These are phyloP conservation scores for Myopa testacea DNA, from an alignment of 2,888 invertebrate genomes.

Conservation along the genomic window DNA sequence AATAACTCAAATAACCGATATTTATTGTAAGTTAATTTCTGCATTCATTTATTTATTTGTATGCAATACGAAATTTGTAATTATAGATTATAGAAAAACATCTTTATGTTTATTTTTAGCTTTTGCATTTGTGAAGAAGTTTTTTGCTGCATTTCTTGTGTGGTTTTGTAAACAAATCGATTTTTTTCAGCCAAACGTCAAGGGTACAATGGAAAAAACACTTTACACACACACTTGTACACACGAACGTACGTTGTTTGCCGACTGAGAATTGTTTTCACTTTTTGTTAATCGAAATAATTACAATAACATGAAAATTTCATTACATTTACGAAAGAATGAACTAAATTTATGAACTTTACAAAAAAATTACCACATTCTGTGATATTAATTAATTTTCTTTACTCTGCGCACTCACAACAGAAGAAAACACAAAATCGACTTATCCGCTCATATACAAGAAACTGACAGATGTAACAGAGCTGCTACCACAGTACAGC, in stretches of 20 bases:
- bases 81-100: background rate
- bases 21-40: background rate
- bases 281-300: background rate
- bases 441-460: background rate
- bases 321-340: background rate
- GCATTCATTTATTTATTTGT: background rate
- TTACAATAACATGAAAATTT: background rate
- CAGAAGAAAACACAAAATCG: background rate
- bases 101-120: background rate
- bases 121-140: background rate
- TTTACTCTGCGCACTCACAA: background rate
- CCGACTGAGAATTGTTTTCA: slow-evolving; percentile 27
- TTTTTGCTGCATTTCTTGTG: too few species aligned
- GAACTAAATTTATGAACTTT: slow-evolving; percentile 10
- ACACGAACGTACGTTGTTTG: slow-evolving; percentile 1
- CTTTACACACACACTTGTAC: slow-evolving; percentile 13
- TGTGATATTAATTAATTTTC: background rate
- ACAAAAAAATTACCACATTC: background rate
- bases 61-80: background rate
- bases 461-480: slow-evolving; percentile 9
- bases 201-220: slow-evolving; percentile 18
- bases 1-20: background rate
- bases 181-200: slow-evolving; percentile 35
- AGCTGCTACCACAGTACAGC: background rate
- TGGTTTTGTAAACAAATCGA: slow-evolving; percentile 38